A percentile compares a stretch with the other conserved stretches of the same genome.
phyloP scores from a whole-genome alignment of 2,888 invertebrate species.

The Thera britannica region DNA sequence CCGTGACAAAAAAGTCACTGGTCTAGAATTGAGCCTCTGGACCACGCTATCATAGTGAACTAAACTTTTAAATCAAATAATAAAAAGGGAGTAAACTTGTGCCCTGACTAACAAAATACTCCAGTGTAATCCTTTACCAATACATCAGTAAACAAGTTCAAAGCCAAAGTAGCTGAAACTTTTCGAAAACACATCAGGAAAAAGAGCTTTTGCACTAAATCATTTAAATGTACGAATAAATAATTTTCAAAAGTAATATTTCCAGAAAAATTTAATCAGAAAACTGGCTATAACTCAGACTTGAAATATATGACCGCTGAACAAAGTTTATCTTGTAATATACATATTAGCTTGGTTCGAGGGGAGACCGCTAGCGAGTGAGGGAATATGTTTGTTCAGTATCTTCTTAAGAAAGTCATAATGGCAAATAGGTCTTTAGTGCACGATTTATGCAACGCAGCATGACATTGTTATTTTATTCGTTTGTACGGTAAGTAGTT shows the following conservation, averaged over 20 bases:
- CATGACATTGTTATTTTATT: no score
- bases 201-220: conserved; percentile 33
- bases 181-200: conserved; percentile 30
- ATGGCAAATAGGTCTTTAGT: not conserved
- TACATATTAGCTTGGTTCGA: conserved; percentile 54
- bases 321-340: conserved; percentile 73
- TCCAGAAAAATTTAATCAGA: conserved; percentile 65
- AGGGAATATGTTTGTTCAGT: not conserved
- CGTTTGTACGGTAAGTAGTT: no score
- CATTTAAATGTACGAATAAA: conserved; percentile 42
- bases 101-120: not conserved
- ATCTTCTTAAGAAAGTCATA: not conserved
- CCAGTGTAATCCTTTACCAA: not conserved
- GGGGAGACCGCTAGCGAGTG: conserved; percentile 11
- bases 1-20: no score
- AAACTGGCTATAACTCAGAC: conserved; percentile 66
- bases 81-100: no score
- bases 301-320: conserved; percentile 73
- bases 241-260: conserved; percentile 51
- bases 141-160: not conserved
- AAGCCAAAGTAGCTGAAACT: conserved; percentile 17
- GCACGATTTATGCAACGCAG: no score
- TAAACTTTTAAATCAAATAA: no score
- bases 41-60: no score
- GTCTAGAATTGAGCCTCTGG: no score